These are phyloP conservation scores for Pseudococcus jackbeardsleyi DNA, from an alignment of 2,888 invertebrate genomes.

Conservation along the genomic window DNA sequence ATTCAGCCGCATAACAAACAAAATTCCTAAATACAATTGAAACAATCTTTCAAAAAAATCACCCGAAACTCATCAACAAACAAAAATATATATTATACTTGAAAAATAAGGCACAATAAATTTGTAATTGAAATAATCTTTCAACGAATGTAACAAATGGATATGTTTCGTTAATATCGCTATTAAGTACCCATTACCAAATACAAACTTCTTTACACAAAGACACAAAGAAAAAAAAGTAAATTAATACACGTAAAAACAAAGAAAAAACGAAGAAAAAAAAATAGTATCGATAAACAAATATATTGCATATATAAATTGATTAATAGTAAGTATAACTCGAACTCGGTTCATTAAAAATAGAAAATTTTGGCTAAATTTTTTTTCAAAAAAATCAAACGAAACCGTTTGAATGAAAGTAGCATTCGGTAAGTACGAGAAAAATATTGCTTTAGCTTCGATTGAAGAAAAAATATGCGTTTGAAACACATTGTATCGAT, in stretches of 20 bases:
- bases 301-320: constrained; percentile 22
- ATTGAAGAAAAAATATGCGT: neutral
- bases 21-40: neutral
- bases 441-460: neutral
- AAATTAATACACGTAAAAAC: constrained; percentile 49
- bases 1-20: too few species aligned
- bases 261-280: constrained; percentile 14
- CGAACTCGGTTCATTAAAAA: neutral
- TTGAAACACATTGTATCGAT: neutral
- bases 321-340: constrained; percentile 25
- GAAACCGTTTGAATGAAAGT: neutral
- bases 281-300: constrained; percentile 34
- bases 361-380: neutral
- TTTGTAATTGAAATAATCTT: constrained; percentile 56
- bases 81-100: constrained; percentile 57
- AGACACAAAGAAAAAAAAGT: constrained; percentile 18
- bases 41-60: too few species aligned
- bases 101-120: constrained; percentile 62
- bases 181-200: constrained; percentile 64
- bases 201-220: constrained; percentile 53
- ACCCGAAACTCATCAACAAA: constrained; percentile 47
- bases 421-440: constrained; percentile 8
- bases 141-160: constrained; percentile 55
- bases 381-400: constrained; percentile 13
- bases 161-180: constrained; percentile 52